These are phyloP conservation scores for Verasper variegatus DNA, from an alignment of 2,113 vertebrate genomes.

Conservation along the genomic window DNA sequence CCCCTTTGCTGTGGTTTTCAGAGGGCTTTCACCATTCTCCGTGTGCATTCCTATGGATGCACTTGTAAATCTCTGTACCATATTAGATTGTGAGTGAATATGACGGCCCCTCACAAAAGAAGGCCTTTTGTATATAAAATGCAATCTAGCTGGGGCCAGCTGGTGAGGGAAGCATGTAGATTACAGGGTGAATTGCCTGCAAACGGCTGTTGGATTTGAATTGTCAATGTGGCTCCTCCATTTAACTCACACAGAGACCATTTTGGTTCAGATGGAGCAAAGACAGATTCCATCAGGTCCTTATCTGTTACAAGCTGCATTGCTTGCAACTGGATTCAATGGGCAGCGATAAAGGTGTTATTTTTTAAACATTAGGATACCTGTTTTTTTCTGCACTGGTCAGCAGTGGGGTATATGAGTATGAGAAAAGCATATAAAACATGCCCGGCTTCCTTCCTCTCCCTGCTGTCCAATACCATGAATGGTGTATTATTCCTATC, in stretches of 20 bases:
- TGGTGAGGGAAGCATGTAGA: conserved; percentile 68
- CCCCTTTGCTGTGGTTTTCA: conserved; percentile 10
- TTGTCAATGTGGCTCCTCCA: conserved; percentile 73
- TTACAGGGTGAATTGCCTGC: conserved; percentile 79
- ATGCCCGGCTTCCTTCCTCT: conserved; percentile 42
- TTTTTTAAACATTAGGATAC: conserved; percentile 91
- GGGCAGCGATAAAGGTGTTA: conserved; percentile 88
- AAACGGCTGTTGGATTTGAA: conserved; percentile 72
- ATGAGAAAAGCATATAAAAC: conserved; percentile 66
- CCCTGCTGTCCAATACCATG: conserved; percentile 67
- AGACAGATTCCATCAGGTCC: conserved; percentile 90
- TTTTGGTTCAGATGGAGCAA: conserved; percentile 83
- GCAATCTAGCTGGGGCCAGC: conserved; percentile 67
- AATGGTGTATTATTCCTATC: conserved; percentile 78
- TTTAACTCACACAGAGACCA: conserved; percentile 74
- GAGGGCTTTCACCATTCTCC: conserved; percentile 9
- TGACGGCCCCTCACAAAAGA: conserved; percentile 45
- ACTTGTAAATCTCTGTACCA: conserved; percentile 61
- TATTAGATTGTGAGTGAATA: conserved; percentile 62
- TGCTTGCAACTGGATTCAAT: conserved; percentile 89
- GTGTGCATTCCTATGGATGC: conserved; percentile 25
- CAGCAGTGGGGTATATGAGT: conserved; percentile 83
- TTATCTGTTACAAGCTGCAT: conserved; percentile 92
- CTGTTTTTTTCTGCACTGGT: conserved; percentile 89
- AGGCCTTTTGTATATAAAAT: conserved; percentile 76